These are phyloP conservation scores for Sphenopsis melanotis DNA, from an alignment of 2,797 vertebrate genomes.

Conservation along the genomic window DNA sequence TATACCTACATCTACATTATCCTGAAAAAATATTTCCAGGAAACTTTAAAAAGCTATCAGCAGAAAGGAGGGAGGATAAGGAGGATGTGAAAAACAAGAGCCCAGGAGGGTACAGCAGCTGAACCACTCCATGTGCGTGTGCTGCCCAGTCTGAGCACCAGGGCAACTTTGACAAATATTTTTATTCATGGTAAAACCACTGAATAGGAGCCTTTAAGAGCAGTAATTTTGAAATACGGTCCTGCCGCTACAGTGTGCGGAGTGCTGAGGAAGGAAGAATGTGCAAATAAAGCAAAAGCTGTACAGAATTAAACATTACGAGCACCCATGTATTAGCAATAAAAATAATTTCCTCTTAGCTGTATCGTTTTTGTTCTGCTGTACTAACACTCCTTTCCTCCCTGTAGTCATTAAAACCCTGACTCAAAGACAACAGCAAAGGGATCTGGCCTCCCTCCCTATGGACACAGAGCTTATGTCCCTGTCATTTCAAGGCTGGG, in stretches of 20 bases:
- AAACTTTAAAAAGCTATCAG: background rate
- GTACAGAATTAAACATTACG: constrained; percentile 48
- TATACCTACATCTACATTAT: fast-evolving
- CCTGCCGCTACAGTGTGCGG: background rate
- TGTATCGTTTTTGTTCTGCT: background rate
- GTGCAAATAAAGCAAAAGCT: constrained; percentile 46
- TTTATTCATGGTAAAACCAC: background rate
- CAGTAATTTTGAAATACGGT: constrained; percentile 11
- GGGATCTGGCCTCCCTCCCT: constrained; percentile 29
- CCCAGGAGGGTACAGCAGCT: background rate
- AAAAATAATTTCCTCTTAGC: constrained; percentile 58
- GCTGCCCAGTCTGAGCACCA: background rate
- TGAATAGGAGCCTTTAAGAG: background rate
- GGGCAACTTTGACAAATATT: background rate
- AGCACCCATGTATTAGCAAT: constrained; percentile 46
- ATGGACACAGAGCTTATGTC: background rate
- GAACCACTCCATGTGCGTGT: fast-evolving
- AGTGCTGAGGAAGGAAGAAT: constrained; percentile 1
- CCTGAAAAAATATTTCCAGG: background rate
- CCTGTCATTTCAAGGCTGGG: constrained; percentile 28
- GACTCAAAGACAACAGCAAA: background rate
- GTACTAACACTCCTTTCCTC: background rate
- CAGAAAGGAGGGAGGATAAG: background rate
- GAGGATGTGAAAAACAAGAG: background rate
- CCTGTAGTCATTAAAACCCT: background rate